Evolutionary conservation across 1,140 invertebrate species (phyloP).

Genomic region (Camponotus vicinus): DNA sequence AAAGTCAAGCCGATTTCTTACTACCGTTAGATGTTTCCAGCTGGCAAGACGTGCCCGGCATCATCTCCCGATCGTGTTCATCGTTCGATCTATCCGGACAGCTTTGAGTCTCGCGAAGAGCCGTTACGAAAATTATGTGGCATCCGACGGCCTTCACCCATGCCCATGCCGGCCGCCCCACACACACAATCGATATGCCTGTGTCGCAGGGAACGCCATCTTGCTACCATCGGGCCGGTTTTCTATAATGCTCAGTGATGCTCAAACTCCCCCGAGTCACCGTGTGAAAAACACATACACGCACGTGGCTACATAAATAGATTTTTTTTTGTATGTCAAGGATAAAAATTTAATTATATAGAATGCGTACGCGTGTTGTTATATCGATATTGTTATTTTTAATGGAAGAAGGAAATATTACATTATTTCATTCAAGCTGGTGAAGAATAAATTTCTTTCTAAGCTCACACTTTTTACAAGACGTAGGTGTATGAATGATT

Average conservation of each 20-base stretch:
- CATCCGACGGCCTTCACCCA: constrained; percentile 79
- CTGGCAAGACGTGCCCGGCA: constrained; percentile 83
- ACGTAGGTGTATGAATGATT: constrained; percentile 1
- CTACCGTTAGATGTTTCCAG: constrained; percentile 82
- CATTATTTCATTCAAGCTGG: no score
- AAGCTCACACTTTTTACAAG: no score
- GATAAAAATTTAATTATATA: no score
- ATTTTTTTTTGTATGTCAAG: no score
- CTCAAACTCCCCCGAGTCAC: no score
- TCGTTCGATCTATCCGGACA: constrained; percentile 70
- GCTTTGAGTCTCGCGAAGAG: constrained; percentile 74
- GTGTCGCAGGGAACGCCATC: constrained; percentile 71
- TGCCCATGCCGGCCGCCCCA: constrained; percentile 82
- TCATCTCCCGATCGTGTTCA: constrained; percentile 83
- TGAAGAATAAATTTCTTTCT: no score
- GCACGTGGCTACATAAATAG: no score
- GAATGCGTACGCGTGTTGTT: no score
- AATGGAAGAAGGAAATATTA: no score
- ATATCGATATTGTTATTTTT: no score
- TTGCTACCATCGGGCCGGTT: constrained; percentile 36
- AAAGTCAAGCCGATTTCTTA: constrained; percentile 69
- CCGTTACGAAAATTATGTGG: constrained; percentile 81
- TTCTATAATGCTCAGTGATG: no score
- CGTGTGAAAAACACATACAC: no score
- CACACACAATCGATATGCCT: constrained; percentile 80